These are phyloP conservation scores for Bimastos eiseni DNA, from an alignment of 2,888 invertebrate genomes.

Conservation along the genomic window DNA sequence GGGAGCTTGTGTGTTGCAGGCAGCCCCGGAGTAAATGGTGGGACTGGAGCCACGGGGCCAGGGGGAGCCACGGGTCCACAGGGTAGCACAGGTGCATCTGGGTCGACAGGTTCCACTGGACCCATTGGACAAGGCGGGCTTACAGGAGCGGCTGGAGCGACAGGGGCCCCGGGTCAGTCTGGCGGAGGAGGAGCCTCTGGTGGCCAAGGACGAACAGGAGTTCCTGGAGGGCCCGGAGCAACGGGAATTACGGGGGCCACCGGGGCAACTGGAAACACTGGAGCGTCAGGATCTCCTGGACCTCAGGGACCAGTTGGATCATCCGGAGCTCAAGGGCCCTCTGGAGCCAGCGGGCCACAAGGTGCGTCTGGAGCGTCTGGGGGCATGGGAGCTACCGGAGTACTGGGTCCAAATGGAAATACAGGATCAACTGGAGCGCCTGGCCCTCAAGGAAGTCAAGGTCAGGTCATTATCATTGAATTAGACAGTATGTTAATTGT, in stretches of 20 bases:
- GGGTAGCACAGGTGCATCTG: constrained; percentile 28
- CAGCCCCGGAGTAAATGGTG: constrained; percentile 17
- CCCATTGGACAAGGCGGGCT: not conserved
- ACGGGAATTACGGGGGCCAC: constrained; percentile 18
- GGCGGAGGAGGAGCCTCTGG: constrained; percentile 14
- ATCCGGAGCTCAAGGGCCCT: constrained; percentile 16
- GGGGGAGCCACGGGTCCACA: constrained; percentile 18
- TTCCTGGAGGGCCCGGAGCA: constrained; percentile 20
- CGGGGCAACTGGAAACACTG: constrained; percentile 25
- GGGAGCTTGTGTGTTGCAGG: constrained; percentile 30
- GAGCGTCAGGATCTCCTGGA: constrained; percentile 26
- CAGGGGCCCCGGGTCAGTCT: constrained; percentile 26
- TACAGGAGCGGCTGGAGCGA: constrained; percentile 14
- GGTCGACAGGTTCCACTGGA: constrained; percentile 22
- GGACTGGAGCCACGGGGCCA: constrained; percentile 18
- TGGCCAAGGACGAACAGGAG: constrained; percentile 1
- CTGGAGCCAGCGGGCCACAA: constrained; percentile 2
- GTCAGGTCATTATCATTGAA: not conserved
- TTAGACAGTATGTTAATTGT: not conserved
- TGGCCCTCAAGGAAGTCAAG: constrained; percentile 31
- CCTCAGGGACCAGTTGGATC: constrained; percentile 3
- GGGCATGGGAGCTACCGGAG: constrained; percentile 16
- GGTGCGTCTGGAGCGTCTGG: not conserved
- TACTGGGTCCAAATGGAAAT: constrained; percentile 25
- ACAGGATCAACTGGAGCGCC: constrained; percentile 35